Evolutionary conservation across 2,888 invertebrate species (phyloP).

Genomic region (Thymelicus acteon): DNA sequence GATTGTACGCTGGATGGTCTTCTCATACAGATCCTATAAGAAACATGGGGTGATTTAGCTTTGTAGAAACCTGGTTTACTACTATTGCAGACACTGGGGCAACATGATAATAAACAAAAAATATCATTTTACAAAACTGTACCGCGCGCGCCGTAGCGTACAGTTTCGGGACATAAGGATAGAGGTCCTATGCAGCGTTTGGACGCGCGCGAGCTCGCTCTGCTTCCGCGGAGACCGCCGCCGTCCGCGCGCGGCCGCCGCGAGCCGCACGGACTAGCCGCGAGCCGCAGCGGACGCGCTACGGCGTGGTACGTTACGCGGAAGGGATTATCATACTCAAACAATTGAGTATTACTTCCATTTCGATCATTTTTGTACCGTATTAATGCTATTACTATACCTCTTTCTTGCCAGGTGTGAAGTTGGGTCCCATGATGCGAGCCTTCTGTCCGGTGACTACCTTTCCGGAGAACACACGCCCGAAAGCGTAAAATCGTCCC

Average conservation of each 20-base stretch:
- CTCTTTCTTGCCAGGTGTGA: conserved; percentile 98
- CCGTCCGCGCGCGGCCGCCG: conserved; percentile 54
- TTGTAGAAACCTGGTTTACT: too few relatives aligned
- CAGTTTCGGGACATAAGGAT: conserved; percentile 90
- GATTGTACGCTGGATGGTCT: conserved; percentile 99
- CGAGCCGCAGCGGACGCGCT: conserved; percentile 68
- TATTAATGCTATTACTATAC: conserved; percentile 45
- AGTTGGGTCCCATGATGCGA: conserved; percentile 99
- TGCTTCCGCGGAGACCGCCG: conserved; percentile 85
- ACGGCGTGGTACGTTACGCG: conserved; percentile 62
- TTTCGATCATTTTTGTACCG: too few relatives aligned
- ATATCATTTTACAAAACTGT: conserved; percentile 60
- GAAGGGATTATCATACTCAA: conserved; percentile 46
- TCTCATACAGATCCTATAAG: conserved; percentile 96
- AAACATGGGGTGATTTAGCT: neutral
- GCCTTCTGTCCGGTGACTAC: conserved; percentile 96
- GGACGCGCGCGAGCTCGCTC: conserved; percentile 64
- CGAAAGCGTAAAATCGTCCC: conserved; percentile 99
- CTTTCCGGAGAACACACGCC: conserved; percentile 99
- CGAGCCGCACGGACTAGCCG: conserved; percentile 49
- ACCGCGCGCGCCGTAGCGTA: conserved; percentile 84
- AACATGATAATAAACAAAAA: too few relatives aligned
- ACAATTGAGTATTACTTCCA: too few relatives aligned
- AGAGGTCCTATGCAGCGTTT: conserved; percentile 92
- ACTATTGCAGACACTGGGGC: too few relatives aligned